Conservation (phyloP, 2,888 invertebrate species). For the Oligia strigilis region DNA sequence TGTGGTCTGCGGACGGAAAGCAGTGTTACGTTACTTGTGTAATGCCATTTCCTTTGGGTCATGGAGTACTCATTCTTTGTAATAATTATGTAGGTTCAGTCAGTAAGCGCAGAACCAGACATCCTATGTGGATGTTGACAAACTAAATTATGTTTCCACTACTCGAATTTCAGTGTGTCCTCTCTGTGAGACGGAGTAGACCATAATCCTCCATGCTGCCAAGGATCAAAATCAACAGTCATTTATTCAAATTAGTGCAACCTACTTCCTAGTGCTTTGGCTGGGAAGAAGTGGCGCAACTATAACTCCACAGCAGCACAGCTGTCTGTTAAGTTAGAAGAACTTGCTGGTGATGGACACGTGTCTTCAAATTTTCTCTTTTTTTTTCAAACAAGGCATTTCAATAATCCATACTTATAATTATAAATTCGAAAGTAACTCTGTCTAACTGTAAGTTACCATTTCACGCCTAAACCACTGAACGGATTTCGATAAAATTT, state of each 20-base stretch:
- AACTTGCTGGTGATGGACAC: neutral
- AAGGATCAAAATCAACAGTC: neutral
- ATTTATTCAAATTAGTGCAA: neutral
- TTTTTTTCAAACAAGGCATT: neutral
- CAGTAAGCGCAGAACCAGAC: neutral
- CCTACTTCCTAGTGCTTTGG: neutral
- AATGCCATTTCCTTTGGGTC: constrained; percentile 42
- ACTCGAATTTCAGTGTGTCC: neutral
- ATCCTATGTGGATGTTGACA: neutral
- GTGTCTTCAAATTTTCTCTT: neutral
- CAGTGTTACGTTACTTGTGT: constrained; percentile 32
- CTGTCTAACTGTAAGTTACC: too few relatives aligned
- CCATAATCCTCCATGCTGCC: neutral
- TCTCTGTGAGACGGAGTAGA: neutral
- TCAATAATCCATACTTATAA: neutral
- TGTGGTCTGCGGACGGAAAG: constrained; percentile 12
- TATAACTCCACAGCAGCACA: neutral
- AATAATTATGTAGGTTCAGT: constrained; percentile 14
- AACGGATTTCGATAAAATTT: too few relatives aligned
- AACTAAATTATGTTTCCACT: neutral
- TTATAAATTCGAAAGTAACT: too few relatives aligned
- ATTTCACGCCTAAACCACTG: too few relatives aligned
- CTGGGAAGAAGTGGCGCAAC: neutral
- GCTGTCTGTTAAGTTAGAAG: neutral
- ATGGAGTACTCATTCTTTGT: constrained; percentile 16